Evolutionary conservation across 2,113 vertebrate genomes (phyloP).

Genomic region (Egretta garzetta): DNA sequence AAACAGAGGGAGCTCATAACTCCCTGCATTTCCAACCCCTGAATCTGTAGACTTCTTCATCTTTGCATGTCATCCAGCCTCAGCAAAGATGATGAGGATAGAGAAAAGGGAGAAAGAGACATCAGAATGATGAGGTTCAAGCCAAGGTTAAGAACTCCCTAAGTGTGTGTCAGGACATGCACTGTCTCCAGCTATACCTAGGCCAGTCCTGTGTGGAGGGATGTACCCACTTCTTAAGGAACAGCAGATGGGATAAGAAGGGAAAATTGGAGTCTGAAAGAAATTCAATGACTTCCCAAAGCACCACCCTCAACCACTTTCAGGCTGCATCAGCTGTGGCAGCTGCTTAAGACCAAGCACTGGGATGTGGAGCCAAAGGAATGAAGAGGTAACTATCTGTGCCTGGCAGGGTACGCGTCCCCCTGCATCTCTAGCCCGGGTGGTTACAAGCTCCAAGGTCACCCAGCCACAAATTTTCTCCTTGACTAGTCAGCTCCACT

Average conservation of each 20-base stretch:
- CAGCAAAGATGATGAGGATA: background rate
- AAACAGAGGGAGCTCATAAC: background rate
- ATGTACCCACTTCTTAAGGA: background rate
- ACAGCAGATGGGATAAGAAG: background rate
- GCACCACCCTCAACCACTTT: background rate
- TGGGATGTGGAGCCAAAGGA: background rate
- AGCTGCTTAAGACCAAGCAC: background rate
- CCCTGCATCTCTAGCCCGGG: background rate
- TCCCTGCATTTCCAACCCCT: background rate
- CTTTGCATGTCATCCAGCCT: background rate
- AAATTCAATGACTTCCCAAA: background rate
- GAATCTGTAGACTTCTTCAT: background rate
- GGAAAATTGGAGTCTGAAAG: background rate
- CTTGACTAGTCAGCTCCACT: background rate
- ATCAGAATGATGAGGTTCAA: background rate
- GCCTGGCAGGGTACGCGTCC: rapidly evolving
- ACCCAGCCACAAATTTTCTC: background rate
- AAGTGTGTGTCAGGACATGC: background rate
- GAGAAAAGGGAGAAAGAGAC: background rate
- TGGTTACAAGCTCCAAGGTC: background rate
- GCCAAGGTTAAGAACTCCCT: background rate
- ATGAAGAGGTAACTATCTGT: background rate
- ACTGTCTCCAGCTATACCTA: background rate
- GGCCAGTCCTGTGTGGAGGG: background rate
- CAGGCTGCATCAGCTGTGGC: background rate